A percentile compares a stretch with the other conserved stretches of the same genome.
These are phyloP conservation scores for Epicauta chinensis DNA, from an alignment of 1,140 invertebrate species.

Conservation along the genomic window DNA sequence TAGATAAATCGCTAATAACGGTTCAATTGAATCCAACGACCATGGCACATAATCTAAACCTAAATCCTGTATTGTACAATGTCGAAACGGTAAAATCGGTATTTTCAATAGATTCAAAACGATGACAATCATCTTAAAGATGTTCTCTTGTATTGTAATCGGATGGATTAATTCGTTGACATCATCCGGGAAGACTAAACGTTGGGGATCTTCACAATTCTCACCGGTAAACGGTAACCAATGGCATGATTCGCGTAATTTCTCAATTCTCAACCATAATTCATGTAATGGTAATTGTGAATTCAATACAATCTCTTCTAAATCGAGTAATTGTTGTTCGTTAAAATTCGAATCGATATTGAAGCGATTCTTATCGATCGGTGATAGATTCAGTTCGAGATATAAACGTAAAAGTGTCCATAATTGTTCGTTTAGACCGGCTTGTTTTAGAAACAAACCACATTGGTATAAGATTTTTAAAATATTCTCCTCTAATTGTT, in stretches of 20 bases:
- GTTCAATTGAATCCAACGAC: slow-evolving; percentile 49
- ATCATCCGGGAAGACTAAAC: slow-evolving; percentile 56
- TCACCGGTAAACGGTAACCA: slow-evolving; percentile 48
- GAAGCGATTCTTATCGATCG: slow-evolving; percentile 37
- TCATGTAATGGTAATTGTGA: slow-evolving; percentile 59
- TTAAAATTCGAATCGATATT: slow-evolving; percentile 44
- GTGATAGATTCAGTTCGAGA: slow-evolving; percentile 51
- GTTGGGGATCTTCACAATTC: slow-evolving; percentile 43
- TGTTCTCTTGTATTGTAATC: slow-evolving; percentile 48
- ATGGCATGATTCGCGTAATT: slow-evolving; percentile 53
- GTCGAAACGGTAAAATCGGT: slow-evolving; percentile 49
- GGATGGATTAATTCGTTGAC: slow-evolving; percentile 58
- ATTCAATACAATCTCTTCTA: slow-evolving; percentile 56
- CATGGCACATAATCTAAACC: slow-evolving; percentile 46
- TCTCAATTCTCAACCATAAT: slow-evolving; percentile 60
- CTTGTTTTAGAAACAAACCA: slow-evolving; percentile 58
- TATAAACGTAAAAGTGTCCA: slow-evolving; percentile 55
- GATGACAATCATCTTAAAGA: slow-evolving; percentile 49
- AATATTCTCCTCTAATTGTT: slow-evolving; percentile 43
- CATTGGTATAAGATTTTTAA: slow-evolving; percentile 51
- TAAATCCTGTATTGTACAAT: slow-evolving; percentile 43
- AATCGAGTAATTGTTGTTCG: slow-evolving; percentile 51
- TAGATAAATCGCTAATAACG: slow-evolving; percentile 42
- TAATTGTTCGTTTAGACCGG: slow-evolving; percentile 57
- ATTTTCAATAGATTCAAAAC: slow-evolving; percentile 54